A percentile compares a stretch with the other conserved stretches of the same genome.
These are phyloP conservation scores for Amblyornis subalaris DNA, from an alignment of 2,113 vertebrate genomes.

Conservation along the genomic window DNA sequence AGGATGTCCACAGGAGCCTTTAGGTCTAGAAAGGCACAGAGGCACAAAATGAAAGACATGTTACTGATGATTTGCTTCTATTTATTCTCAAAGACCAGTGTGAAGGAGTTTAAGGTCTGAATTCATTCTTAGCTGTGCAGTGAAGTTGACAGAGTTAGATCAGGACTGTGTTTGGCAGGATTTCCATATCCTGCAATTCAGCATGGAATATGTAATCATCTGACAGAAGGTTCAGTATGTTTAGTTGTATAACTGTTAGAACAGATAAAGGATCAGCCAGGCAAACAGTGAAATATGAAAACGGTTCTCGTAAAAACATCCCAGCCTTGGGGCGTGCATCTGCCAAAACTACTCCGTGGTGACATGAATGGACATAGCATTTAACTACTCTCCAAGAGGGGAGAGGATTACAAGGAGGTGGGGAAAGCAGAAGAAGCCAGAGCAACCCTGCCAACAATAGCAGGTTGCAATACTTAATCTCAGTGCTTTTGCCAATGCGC, in stretches of 20 bases:
- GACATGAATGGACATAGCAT: conserved; percentile 61
- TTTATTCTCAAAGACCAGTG: not conserved
- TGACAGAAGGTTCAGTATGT: conserved; percentile 55
- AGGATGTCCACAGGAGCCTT: not conserved
- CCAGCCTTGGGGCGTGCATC: conserved; percentile 53
- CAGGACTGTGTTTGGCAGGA: conserved; percentile 35
- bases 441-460: conserved; percentile 73
- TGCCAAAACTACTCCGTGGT: conserved; percentile 71
- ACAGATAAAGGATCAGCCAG: conserved; percentile 72
- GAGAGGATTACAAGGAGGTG: conserved; percentile 63
- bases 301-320: conserved; percentile 70
- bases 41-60: not conserved
- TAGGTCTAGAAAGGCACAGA: not conserved
- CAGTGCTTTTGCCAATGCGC: conserved; percentile 67
- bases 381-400: conserved; percentile 69
- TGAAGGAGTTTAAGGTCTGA: not conserved
- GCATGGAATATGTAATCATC: conserved; percentile 58
- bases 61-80: not conserved
- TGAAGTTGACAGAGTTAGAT: conserved; percentile 16
- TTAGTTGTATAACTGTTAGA: conserved; percentile 71
- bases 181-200: conserved; percentile 41
- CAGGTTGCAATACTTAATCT: conserved; percentile 78
- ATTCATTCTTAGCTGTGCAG: not conserved
- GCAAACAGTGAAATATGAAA: conserved; percentile 71
- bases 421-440: conserved; percentile 66